A percentile compares a stretch with the other conserved stretches of the same genome.
Evolutionary conservation across 2,888 invertebrate species (phyloP).

Genomic region (Ophioninae sp.): DNA sequence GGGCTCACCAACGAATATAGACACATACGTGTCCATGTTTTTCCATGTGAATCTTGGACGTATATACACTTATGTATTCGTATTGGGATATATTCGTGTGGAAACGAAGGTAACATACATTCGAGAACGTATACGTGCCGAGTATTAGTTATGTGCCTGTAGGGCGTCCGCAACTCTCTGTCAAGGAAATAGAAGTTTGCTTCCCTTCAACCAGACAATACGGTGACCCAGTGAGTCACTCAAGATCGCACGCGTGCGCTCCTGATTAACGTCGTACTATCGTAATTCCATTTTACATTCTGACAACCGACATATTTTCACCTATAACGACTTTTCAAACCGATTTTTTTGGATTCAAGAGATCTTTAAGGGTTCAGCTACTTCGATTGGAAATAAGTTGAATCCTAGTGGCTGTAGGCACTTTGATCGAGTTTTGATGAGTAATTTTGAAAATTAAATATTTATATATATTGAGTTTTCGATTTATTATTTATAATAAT

Average conservation of each 20-base stretch:
- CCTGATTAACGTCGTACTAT: slow-evolving; percentile 47
- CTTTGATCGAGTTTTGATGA: too few species aligned
- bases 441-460: too few species aligned
- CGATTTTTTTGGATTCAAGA: neutral
- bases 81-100: neutral
- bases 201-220: slow-evolving; percentile 64
- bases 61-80: neutral
- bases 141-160: slow-evolving; percentile 55
- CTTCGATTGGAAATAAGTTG: too few species aligned
- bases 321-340: neutral
- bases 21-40: neutral
- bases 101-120: neutral
- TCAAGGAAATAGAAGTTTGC: slow-evolving; percentile 67
- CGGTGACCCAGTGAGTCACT: slow-evolving; percentile 66
- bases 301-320: neutral
- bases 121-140: neutral
- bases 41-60: neutral
- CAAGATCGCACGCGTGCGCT: slow-evolving; percentile 42
- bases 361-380: too few species aligned
- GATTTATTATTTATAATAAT: too few species aligned
- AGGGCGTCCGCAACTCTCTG: slow-evolving; percentile 61
- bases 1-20: slow-evolving; percentile 48
- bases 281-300: slow-evolving; percentile 37
- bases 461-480: too few species aligned
- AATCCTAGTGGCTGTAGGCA: too few species aligned